Evolutionary conservation across 2,797 vertebrate genomes (phyloP), one percentile per base, ranked within the genome.

Genomic region (Vespertilio murinus): DNA sequence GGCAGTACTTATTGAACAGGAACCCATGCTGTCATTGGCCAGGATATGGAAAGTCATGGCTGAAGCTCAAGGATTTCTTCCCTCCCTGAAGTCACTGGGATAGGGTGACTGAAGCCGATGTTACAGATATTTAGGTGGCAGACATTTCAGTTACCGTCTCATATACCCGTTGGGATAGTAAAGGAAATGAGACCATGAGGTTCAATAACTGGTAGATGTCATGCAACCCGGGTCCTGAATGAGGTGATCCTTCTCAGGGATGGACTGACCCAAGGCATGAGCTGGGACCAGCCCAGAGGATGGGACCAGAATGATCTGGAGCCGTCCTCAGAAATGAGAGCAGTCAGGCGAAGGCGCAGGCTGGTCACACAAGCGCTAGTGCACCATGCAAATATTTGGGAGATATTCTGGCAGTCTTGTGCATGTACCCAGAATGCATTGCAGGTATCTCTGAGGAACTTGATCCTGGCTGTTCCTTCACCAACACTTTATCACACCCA

Each of bases 371-470:
- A 25, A 42, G 3, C 1, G 4, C 33, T 33, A 2, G 28, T 10
- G 42, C 1, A 5, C 16, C 14, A 0, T 0, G 33, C 16, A n/a
- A 47, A 23, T 35, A 1, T 25, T 56, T 6, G 7, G n/a, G 25
- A 49, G 17, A 42, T 42, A 42, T 33, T 52, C 4, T 52, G 6
- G 49, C 67, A 67, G 6, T 8, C 54, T 42, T 47, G 45, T 47
- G 45, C 45, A 47, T 47, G 12, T 47, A 13, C 45, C 45, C 45
- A 47, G 45, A 47, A 47, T 47, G 45, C 45, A 47, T 47, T 47
- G 45, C 45, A 47, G 45, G 45, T 47, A 13, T 47, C 45, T 47
- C 45, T 47, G 12, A 47, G 45, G 45, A 47, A 13, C 45, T 13
- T 47, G 45, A 47, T 12, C 45, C 45, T 47, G 45, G 45, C 45